phyloP scores from a whole-genome alignment of 1,140 invertebrate genomes.

The Bombus haemorrhoidalis region DNA sequence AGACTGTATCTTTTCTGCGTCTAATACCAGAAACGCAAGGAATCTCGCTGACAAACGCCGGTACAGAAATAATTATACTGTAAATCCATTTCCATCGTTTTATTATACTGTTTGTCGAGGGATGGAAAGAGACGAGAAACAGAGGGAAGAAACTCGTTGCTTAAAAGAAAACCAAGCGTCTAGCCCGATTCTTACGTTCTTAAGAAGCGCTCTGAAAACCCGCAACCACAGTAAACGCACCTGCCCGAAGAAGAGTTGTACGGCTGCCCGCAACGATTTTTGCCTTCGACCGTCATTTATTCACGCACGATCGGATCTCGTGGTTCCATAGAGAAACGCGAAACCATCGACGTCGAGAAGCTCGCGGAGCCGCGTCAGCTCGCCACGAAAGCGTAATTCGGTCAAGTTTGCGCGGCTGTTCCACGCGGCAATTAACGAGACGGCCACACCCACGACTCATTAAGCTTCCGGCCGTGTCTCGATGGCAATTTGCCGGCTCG shows the following conservation, averaged over 20 bases:
- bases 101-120: too few relatives aligned
- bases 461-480: constrained; percentile 12
- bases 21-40: too few relatives aligned
- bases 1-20: too few relatives aligned
- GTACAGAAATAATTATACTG: too few relatives aligned
- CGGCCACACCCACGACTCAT: constrained; percentile 49
- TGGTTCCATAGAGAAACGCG: constrained; percentile 22
- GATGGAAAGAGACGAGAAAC: too few relatives aligned
- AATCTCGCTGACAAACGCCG: too few relatives aligned
- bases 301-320: constrained; percentile 60
- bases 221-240: constrained; percentile 8
- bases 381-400: neutral
- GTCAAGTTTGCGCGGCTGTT: constrained; percentile 51
- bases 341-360: neutral
- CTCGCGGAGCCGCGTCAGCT: neutral
- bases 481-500: constrained; percentile 44
- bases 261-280: constrained; percentile 44
- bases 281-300: constrained; percentile 41
- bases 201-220: too few relatives aligned
- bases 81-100: too few relatives aligned
- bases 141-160: too few relatives aligned
- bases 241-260: constrained; percentile 29
- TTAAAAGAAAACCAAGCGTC: too few relatives aligned
- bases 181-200: too few relatives aligned
- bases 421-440: constrained; percentile 50